Percentiles rank a stretch among this genome's conserved stretches.
phyloP scores from a whole-genome alignment of 1,140 invertebrate species.

The Orchestia grillus region DNA sequence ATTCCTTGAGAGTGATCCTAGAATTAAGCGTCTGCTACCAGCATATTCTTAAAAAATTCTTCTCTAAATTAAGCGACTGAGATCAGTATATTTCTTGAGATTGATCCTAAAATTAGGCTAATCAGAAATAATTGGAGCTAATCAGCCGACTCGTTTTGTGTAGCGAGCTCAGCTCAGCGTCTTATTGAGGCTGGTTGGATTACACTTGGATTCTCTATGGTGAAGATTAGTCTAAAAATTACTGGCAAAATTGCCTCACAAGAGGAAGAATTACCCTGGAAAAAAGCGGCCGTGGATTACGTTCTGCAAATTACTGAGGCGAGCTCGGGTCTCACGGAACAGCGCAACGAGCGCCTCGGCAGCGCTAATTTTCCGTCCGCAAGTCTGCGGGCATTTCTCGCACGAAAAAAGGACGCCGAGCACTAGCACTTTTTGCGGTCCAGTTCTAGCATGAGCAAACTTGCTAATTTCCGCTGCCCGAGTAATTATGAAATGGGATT shows the following conservation, averaged over 20 bases:
- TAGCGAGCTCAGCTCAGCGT: background rate
- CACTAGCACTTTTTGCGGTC: background rate
- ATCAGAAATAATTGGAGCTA: constrained; percentile 50
- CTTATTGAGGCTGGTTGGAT: constrained; percentile 36
- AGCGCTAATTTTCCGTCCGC: background rate
- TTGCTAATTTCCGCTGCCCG: background rate
- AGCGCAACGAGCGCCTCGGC: background rate
- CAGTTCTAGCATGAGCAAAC: background rate
- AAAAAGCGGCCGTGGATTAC: constrained; percentile 28
- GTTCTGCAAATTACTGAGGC: constrained; percentile 44
- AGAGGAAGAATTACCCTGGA: constrained; percentile 32
- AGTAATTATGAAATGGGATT: background rate
- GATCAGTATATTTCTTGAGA: constrained; percentile 15
- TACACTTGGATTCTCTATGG: constrained; percentile 48
- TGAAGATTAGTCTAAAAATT: constrained; percentile 51
- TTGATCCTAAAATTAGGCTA: constrained; percentile 22
- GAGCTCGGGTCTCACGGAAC: background rate
- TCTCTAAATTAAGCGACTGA: background rate
- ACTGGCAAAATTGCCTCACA: constrained; percentile 31
- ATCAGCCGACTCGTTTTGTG: constrained; percentile 16
- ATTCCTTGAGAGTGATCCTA: background rate
- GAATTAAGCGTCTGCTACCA: background rate
- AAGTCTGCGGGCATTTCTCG: background rate
- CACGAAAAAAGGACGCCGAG: background rate
- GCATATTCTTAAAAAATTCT: background rate